Percentiles rank a stretch among this genome's conserved stretches.
Evolutionary conservation across 2,888 invertebrate genomes (phyloP).

Genomic region (Acronicta leporina): DNA sequence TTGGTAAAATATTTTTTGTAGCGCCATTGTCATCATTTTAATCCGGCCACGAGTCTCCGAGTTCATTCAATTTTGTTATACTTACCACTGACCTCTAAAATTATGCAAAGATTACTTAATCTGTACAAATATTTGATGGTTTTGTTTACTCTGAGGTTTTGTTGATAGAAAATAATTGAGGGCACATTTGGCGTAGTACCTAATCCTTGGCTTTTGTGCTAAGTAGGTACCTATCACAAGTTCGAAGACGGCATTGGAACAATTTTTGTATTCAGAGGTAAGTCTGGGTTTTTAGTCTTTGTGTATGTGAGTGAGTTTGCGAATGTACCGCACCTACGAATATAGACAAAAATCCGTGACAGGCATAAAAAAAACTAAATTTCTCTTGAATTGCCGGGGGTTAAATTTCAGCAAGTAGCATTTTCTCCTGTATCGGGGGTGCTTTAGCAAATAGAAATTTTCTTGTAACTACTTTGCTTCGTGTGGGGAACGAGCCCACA

Average conservation of each 20-base stretch:
- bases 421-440: too few relatives aligned
- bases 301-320: too few relatives aligned
- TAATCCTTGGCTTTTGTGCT: not conserved
- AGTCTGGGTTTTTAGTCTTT: not conserved
- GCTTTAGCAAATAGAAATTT: too few relatives aligned
- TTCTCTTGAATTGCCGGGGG: too few relatives aligned
- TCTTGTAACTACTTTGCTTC: too few relatives aligned
- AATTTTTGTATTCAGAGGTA: not conserved
- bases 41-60: not conserved
- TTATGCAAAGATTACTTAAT: conserved; percentile 7
- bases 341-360: too few relatives aligned
- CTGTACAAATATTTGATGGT: not conserved
- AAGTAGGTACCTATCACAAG: not conserved
- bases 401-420: too few relatives aligned
- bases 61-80: conserved; percentile 17
- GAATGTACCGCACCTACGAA: too few relatives aligned
- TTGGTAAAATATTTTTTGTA: conserved; percentile 11
- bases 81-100: conserved; percentile 26
- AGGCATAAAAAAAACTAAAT: too few relatives aligned
- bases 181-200: not conserved
- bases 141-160: too few relatives aligned
- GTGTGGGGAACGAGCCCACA: too few relatives aligned
- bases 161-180: not conserved
- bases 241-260: not conserved
- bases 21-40: not conserved